Percentiles rank a stretch among this genome's conserved stretches.
phyloP scores from a whole-genome alignment of 2,797 vertebrate genomes.

The Streptopelia turtur region DNA sequence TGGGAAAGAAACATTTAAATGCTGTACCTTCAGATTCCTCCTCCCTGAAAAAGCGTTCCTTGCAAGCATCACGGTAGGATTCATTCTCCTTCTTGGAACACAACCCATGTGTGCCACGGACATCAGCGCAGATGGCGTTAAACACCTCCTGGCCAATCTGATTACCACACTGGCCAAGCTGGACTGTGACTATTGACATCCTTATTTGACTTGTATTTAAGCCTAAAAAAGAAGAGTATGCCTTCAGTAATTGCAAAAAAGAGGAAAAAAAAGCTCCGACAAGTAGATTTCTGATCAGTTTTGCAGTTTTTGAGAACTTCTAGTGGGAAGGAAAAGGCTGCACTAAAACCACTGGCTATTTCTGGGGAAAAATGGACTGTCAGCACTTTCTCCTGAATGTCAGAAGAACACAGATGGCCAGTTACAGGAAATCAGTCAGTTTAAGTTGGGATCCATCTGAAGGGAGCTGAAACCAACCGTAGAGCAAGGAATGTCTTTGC shows the following conservation, averaged over 20 bases:
- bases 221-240: not conserved
- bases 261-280: not conserved
- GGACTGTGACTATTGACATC: conserved; percentile 92
- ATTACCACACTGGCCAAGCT: conserved; percentile 98
- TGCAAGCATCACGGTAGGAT: conserved; percentile 77
- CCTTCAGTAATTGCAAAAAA: not conserved
- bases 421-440: not conserved
- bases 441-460: not conserved
- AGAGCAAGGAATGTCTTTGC: not conserved
- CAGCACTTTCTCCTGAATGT: not conserved
- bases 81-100: conserved; percentile 77
- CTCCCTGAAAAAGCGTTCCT: conserved; percentile 88
- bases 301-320: not conserved
- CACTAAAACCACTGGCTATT: not conserved
- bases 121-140: conserved; percentile 80
- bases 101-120: conserved; percentile 64
- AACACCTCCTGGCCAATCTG: conserved; percentile 92
- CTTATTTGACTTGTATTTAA: not conserved
- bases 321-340: not conserved
- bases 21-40: conserved; percentile 80
- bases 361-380: not conserved
- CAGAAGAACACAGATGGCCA: not conserved
- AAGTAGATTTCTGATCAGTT: not conserved
- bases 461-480: not conserved
- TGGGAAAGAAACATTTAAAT: not conserved